A percentile compares a stretch with the other conserved stretches of the same genome.
Conservation (phyloP, 2,797 vertebrate genomes). For the Halcyon badia region DNA sequence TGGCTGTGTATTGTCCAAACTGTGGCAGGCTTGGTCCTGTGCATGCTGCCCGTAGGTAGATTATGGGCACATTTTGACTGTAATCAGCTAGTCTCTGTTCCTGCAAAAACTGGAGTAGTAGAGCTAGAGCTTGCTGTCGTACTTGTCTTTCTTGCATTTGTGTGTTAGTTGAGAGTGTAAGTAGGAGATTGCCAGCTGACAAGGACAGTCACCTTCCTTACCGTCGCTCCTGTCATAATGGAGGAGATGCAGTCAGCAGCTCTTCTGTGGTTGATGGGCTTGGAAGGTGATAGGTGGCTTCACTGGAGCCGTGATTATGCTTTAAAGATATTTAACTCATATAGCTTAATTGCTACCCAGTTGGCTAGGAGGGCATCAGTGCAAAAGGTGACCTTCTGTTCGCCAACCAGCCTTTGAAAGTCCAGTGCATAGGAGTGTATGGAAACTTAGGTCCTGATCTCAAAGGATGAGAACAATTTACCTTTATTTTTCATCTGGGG, state of each 20-base stretch:
- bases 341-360: neutral
- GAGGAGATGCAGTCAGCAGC: neutral
- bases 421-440: neutral
- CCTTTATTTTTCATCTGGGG: conserved; percentile 48
- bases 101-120: neutral
- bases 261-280: neutral
- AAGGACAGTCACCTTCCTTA: fast-evolving
- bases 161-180: neutral
- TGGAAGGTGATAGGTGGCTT: neutral
- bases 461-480: conserved; percentile 4
- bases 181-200: neutral
- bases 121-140: neutral
- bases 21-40: neutral
- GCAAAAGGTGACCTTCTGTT: neutral
- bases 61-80: neutral
- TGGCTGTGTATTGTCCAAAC: fast-evolving
- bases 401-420: neutral
- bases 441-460: conserved; percentile 19
- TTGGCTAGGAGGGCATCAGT: neutral
- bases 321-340: neutral
- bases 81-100: neutral
- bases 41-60: fast-evolving
- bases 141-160: neutral
- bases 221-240: fast-evolving
- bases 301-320: neutral